Percentiles rank a stretch among this genome's conserved stretches.
Evolutionary conservation across 2,888 invertebrate genomes (phyloP).

Genomic region (Mechanitis mazaeus): DNA sequence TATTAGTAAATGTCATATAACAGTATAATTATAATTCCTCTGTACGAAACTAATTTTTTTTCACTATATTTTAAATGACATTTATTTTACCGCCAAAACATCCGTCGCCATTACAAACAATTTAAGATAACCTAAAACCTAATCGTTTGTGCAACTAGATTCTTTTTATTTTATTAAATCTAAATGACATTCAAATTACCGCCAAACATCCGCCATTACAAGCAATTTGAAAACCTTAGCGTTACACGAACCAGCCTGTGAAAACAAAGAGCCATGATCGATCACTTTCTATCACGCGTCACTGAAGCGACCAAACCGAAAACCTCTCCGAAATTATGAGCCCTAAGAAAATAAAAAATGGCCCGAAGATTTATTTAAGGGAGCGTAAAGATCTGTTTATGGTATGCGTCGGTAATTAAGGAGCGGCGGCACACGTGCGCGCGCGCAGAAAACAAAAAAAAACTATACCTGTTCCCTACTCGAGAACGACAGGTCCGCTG

Average conservation of each 20-base stretch:
- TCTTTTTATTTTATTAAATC: too few relatives aligned
- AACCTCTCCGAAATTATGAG: constrained; percentile 62
- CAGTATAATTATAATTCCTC: too few relatives aligned
- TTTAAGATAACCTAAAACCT: too few relatives aligned
- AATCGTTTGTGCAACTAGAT: too few relatives aligned
- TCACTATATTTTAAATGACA: too few relatives aligned
- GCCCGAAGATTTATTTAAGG: constrained; percentile 74
- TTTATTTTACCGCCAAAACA: too few relatives aligned
- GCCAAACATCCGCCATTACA: constrained; percentile 18
- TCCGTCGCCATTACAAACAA: too few relatives aligned
- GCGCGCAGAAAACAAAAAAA: constrained; percentile 68
- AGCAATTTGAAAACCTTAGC: constrained; percentile 2
- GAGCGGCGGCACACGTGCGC: constrained; percentile 73
- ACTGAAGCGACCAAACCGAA: constrained; percentile 48
- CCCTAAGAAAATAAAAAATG: constrained; percentile 69
- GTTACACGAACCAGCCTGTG: constrained; percentile 55
- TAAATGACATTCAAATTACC: constrained; percentile 24
- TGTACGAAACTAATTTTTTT: too few relatives aligned
- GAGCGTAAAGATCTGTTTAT: constrained; percentile 78
- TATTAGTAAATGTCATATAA: too few relatives aligned
- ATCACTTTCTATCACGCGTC: constrained; percentile 46
- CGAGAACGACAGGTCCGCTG: constrained; percentile 72
- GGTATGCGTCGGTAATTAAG: constrained; percentile 77
- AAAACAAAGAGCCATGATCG: constrained; percentile 69
- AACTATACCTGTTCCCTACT: constrained; percentile 68